Conservation (phyloP, 2,888 invertebrate genomes). For the Tetropium fuscum region DNA sequence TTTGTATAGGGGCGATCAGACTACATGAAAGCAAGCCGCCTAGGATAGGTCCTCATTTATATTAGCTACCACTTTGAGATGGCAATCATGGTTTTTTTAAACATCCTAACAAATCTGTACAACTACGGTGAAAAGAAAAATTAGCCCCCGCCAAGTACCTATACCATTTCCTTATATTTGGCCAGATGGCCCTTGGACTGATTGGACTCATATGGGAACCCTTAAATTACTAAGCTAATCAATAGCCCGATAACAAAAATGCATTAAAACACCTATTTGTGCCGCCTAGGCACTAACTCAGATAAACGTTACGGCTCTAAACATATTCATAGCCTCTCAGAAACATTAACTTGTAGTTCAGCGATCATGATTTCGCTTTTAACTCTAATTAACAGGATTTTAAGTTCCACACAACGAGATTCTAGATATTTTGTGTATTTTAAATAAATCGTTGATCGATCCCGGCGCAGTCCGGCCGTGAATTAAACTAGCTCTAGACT, state of each 20-base stretch:
- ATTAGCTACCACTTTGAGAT: too few species aligned
- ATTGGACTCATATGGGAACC: too few species aligned
- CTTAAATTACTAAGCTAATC: slow-evolving; percentile 1
- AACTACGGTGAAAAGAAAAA: too few species aligned
- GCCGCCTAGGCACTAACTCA: slow-evolving; percentile 11
- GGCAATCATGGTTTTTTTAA: too few species aligned
- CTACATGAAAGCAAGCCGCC: too few species aligned
- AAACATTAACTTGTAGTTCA: slow-evolving; percentile 58
- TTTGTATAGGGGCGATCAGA: too few species aligned
- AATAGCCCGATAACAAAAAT: slow-evolving; percentile 18
- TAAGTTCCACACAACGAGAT: slow-evolving; percentile 39
- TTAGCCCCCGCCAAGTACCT: too few species aligned
- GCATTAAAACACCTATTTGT: slow-evolving; percentile 20
- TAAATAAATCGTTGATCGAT: slow-evolving; percentile 39
- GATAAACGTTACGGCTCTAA: slow-evolving; percentile 48
- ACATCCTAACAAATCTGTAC: too few species aligned
- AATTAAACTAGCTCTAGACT: slow-evolving; percentile 22
- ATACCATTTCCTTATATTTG: too few species aligned
- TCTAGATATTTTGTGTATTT: slow-evolving; percentile 45
- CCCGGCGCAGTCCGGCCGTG: slow-evolving; percentile 19
- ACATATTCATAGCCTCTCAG: slow-evolving; percentile 58
- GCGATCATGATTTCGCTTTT: slow-evolving; percentile 55
- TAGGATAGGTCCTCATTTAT: too few species aligned
- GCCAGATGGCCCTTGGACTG: too few species aligned
- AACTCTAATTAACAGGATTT: slow-evolving; percentile 54